These are phyloP conservation scores for Lacerta viridis DNA, from an alignment of 2,797 vertebrate species.

Conservation along the genomic window DNA sequence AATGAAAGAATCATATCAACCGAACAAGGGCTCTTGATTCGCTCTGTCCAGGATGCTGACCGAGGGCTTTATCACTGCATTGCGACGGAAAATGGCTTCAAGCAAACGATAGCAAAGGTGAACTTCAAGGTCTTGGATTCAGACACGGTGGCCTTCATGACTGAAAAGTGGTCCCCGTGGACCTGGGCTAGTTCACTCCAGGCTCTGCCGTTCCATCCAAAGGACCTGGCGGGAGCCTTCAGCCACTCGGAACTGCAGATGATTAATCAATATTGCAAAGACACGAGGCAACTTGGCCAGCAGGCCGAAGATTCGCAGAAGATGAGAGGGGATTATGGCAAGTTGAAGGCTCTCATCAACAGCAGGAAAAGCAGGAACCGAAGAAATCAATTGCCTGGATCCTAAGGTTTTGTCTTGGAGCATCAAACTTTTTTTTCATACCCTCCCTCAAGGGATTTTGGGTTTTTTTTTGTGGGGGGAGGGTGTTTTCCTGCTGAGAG, in stretches of 20 bases:
- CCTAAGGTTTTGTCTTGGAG: slow-evolving; percentile 77
- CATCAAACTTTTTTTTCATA: slow-evolving; percentile 43
- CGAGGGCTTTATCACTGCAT: slow-evolving; percentile 97
- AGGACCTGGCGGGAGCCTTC: slow-evolving; percentile 88
- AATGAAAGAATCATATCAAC: slow-evolving; percentile 92
- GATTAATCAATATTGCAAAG: slow-evolving; percentile 96
- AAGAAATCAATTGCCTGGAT: slow-evolving; percentile 88
- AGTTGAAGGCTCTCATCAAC: slow-evolving; percentile 94
- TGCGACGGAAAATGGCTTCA: slow-evolving; percentile 94
- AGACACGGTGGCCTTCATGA: slow-evolving; percentile 87
- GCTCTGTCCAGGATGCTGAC: slow-evolving; percentile 90
- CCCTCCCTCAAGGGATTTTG: slow-evolving; percentile 58
- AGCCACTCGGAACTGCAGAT: slow-evolving; percentile 92
- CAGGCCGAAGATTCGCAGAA: slow-evolving; percentile 80
- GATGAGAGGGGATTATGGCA: slow-evolving; percentile 92
- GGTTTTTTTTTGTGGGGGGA: slow-evolving; percentile 42
- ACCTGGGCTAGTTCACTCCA: slow-evolving; percentile 86
- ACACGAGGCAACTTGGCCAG: slow-evolving; percentile 88
- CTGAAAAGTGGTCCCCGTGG: slow-evolving; percentile 91
- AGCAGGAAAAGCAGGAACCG: slow-evolving; percentile 95
- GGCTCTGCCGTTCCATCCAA: slow-evolving; percentile 86
- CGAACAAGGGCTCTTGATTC: slow-evolving; percentile 94
- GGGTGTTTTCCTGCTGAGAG: slow-evolving; percentile 67
- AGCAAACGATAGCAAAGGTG: slow-evolving; percentile 95
- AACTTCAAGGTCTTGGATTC: slow-evolving; percentile 92